Conservation (phyloP, 1,140 invertebrate genomes). For the Melipona quadrifasciata region DNA sequence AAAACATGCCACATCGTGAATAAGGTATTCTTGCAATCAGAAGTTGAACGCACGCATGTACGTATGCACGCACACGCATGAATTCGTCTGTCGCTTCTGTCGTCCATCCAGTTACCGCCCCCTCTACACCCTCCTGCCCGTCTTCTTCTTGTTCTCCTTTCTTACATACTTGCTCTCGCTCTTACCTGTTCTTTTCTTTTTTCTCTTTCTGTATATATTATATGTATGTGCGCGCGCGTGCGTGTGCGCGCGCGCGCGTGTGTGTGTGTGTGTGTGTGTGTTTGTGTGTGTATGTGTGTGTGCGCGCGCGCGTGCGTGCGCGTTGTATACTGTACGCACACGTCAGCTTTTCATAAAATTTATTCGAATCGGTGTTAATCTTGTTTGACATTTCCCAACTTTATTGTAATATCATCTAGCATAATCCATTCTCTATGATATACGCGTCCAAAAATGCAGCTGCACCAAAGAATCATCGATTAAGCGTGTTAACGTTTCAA, state of each 20-base stretch:
- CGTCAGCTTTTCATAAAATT: conserved; percentile 22
- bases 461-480: neutral
- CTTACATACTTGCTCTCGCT: conserved; percentile 13
- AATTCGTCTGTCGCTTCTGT: conserved; percentile 34
- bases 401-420: neutral
- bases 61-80: conserved; percentile 24
- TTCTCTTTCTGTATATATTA: neutral
- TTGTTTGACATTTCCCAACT: conserved; percentile 35
- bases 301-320: too few relatives aligned
- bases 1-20: conserved; percentile 53
- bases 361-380: conserved; percentile 25
- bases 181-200: conserved; percentile 2
- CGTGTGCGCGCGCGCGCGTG: too few relatives aligned
- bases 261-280: too few relatives aligned
- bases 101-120: conserved; percentile 27
- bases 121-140: neutral
- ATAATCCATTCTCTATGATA: neutral
- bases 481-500: neutral
- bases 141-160: conserved; percentile 33
- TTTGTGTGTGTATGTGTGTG: too few relatives aligned
- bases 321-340: too few relatives aligned
- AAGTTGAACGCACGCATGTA: conserved; percentile 45
- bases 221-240: too few relatives aligned
- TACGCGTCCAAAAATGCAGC: neutral
- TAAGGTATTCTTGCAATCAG: conserved; percentile 37